A percentile compares a stretch with the other conserved stretches of the same genome.
Conservation (phyloP, 2,888 invertebrate species). For the Polyploca ridens region DNA sequence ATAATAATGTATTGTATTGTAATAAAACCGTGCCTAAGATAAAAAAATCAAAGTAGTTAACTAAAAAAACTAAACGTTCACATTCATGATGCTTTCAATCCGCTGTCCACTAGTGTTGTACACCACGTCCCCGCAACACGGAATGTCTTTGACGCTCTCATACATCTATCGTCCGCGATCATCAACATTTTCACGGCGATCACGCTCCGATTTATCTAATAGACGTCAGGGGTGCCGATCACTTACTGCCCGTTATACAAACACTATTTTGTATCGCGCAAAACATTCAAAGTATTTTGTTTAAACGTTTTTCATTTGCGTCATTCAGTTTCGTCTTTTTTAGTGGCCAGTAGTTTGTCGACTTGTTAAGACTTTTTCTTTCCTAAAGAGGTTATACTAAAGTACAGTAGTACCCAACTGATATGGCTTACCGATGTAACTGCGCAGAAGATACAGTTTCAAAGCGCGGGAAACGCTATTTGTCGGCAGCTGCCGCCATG, state of each 20-base stretch:
- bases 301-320: neutral
- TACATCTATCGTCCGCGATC: constrained; percentile 56
- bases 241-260: constrained; percentile 51
- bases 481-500: too few relatives aligned
- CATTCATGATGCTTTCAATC: neutral
- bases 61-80: neutral
- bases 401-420: too few relatives aligned
- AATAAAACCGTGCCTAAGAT: neutral
- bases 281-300: neutral
- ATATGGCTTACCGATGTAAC: too few relatives aligned
- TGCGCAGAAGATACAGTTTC: too few relatives aligned
- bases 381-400: too few relatives aligned
- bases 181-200: constrained; percentile 52
- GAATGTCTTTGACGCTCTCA: constrained; percentile 13
- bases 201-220: constrained; percentile 60
- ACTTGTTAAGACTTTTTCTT: too few relatives aligned
- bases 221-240: constrained; percentile 58
- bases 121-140: constrained; percentile 23
- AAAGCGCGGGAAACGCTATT: too few relatives aligned
- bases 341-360: too few relatives aligned
- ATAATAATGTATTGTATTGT: too few relatives aligned
- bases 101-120: constrained; percentile 15
- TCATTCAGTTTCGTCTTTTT: too few relatives aligned
- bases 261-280: constrained; percentile 38
- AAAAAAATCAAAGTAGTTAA: neutral